These are phyloP conservation scores for Anolis apletophallus DNA, from an alignment of 2,797 vertebrate genomes.

Conservation along the genomic window DNA sequence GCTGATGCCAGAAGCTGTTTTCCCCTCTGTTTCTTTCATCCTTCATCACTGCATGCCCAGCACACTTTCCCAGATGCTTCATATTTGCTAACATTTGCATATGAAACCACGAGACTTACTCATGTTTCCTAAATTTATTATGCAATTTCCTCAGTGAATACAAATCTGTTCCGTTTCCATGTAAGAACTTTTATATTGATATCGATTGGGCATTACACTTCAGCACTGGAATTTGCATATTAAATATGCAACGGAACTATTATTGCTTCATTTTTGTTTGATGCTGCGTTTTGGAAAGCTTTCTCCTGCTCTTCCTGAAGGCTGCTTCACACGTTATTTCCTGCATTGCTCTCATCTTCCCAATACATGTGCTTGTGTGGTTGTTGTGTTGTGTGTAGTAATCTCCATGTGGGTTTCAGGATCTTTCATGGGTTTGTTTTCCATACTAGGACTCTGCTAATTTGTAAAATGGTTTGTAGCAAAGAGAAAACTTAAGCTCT, in stretches of 20 bases:
- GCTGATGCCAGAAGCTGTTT: constrained; percentile 99
- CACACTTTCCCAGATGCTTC: constrained; percentile 67
- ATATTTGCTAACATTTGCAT: constrained; percentile 72
- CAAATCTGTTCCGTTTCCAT: constrained; percentile 49
- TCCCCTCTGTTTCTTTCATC: constrained; percentile 68
- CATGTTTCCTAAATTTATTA: constrained; percentile 48
- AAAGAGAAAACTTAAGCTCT: constrained; percentile 12
- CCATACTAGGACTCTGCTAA: background rate
- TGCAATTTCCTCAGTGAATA: constrained; percentile 46
- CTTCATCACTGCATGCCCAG: constrained; percentile 80
- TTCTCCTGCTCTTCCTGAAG: background rate
- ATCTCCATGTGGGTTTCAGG: constrained; percentile 16
- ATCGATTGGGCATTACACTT: constrained; percentile 16
- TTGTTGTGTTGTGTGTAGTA: background rate
- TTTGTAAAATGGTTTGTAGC: constrained; percentile 16
- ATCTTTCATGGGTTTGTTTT: constrained; percentile 15
- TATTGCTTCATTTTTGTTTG: constrained; percentile 25
- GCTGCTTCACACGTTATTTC: background rate
- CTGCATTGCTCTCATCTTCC: background rate
- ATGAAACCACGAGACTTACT: constrained; percentile 56
- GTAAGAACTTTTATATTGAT: constrained; percentile 35
- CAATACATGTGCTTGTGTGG: background rate
- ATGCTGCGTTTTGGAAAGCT: constrained; percentile 20
- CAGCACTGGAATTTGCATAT: constrained; percentile 26
- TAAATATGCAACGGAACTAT: constrained; percentile 29